phyloP scores from a whole-genome alignment of 2,888 invertebrate species.

The Chloromyia formosa region DNA sequence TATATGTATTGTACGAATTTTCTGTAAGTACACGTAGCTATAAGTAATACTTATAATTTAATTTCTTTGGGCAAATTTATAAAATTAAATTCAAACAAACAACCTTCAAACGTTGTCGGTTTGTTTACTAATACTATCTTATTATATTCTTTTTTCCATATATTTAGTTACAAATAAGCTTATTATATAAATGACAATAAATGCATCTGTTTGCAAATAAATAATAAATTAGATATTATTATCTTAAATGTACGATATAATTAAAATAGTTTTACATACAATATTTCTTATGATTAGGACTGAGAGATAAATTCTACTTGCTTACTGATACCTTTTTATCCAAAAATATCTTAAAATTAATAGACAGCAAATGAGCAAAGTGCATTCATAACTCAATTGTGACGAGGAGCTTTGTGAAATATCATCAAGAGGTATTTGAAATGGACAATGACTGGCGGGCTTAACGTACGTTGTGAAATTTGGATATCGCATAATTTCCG shows the following conservation, averaged over 20 bases:
- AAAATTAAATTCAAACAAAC: not conserved
- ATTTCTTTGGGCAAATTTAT: not conserved
- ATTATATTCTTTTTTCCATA: not conserved
- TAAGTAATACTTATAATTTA: not conserved
- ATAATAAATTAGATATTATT: constrained; percentile 5
- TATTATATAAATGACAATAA: not conserved
- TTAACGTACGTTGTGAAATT: constrained; percentile 61
- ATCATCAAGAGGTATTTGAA: constrained; percentile 57
- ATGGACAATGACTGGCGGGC: constrained; percentile 60
- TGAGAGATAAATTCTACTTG: not conserved
- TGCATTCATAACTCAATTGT: not conserved
- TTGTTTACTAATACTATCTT: not conserved
- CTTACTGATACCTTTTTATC: not conserved
- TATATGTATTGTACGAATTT: too few species aligned
- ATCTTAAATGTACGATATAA: not conserved
- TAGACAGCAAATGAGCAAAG: not conserved
- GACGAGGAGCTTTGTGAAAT: not conserved
- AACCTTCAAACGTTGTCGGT: not conserved
- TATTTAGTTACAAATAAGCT: not conserved
- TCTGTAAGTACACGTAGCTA: too few species aligned
- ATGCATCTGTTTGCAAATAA: not conserved
- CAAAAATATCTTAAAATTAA: not conserved
- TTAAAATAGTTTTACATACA: too few species aligned
- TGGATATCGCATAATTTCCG: constrained; percentile 63
- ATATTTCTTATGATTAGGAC: not conserved